Evolutionary conservation across 2,113 vertebrate genomes (phyloP), one percentile per base, ranked within the genome.

Genomic region (Merops nubicus): DNA sequence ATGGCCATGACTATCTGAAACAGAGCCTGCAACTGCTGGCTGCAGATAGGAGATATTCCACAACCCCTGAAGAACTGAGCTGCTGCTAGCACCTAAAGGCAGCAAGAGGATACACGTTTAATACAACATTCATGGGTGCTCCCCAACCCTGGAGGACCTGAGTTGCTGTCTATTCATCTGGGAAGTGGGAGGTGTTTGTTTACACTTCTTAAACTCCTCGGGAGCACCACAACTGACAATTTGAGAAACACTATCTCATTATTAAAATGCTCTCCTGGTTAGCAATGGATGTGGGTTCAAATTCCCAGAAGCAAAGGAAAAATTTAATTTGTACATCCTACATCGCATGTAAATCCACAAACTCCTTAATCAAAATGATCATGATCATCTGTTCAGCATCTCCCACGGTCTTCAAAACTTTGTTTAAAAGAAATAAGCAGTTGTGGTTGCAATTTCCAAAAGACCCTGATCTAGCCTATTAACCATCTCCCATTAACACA

Each of bases 301-400:
- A 90, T 42, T 88, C 75, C 67, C 82, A 91, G 28, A 91, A 62
- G 40, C 31, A 91, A 87, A 76, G 19, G 56, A 86, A 45, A 88
- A 94, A 73, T 42, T 28, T 45, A 43, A 90, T 73, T 74, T 77
- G 43, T 26, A 73, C 20, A 42, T 62, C 67, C n/a, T 51, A 19
- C 21, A 47, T 73, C 62, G 85, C 4, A 0, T 11, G 22, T 38
- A 88, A 86, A 76, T 47, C 15, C 54, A 79, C 62, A 57, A 81
- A 69, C 26, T 89, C 40, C 40, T 48, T 72, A 42, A 89, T 19
- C 26, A 81, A 89, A 94, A 78, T 33, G 21, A 57, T 50, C 38
- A 75, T 8, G 21, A 67, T 54, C 26, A 54, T 33, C 62, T 62
- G 29, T 80, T 75, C 29, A 53, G 53, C 25, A 40, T 62, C 12